Evolutionary conservation across 2,113 vertebrate species (phyloP), one percentile per base, ranked within the genome.

Genomic region (Opisthocomus hoazin): DNA sequence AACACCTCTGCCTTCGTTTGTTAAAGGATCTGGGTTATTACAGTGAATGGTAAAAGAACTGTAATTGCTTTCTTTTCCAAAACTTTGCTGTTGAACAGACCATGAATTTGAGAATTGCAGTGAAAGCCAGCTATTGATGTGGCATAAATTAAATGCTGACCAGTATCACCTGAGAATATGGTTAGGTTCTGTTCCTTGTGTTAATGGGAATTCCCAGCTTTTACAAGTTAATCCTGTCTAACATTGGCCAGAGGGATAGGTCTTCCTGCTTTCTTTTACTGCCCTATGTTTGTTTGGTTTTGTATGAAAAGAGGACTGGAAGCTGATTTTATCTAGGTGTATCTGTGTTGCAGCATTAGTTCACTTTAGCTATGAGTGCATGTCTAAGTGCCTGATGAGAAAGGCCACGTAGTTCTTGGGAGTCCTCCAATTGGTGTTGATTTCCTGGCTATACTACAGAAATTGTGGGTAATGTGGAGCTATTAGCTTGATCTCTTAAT

Each of bases 291-390:
- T 46, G 23, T 26, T 46, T 2, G 1, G 41, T 6, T 39, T 50
- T 41, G 13, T n/a, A 8, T 1, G 29, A 51, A 36, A 51, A 5
- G 10, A 54, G 51, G 74, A 30, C 12, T 11, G 17, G 9, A 20
- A 78, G 19, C 45, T 74, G 51, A 32, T 51, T 26, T 53, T 57
- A 12, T 3, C 22, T 36, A 15, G 16, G n/a, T 9, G 11, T n/a
- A 73, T 30, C 37, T 39, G 10, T 32, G n/a, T 20, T 24, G 8
- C 24, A 37, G 37, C 21, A 39, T 34, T 8, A 13, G 15, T 37
- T 68, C 13, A 0, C 51, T 13, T 20, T 2, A 27, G 15, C 64
- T 37, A 2, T 3, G 58, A 43, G 26, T 11, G 37, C 29, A 15
- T 7, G 8, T 16, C 29, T 26, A 30, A 41, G 8, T 45, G 8